Evolutionary conservation across 2,797 vertebrate genomes (phyloP).

Genomic region (Amazona ochrocephala): DNA sequence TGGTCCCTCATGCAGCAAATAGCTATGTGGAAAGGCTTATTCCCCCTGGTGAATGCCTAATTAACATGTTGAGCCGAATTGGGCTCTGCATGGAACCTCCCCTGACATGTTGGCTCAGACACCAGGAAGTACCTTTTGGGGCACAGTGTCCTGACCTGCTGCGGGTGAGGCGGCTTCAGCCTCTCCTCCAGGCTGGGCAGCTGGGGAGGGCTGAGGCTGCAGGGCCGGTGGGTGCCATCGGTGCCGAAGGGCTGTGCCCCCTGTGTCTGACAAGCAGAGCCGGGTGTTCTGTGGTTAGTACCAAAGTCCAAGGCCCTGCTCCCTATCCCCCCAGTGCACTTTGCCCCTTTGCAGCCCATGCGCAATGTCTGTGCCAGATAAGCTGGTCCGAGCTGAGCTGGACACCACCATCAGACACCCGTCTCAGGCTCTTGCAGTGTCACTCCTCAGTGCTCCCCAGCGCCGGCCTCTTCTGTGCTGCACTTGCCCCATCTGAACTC

Average conservation of each 20-base stretch:
- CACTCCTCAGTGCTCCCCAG: rapidly evolving
- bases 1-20: background rate
- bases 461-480: background rate
- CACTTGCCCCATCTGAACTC: background rate
- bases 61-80: background rate
- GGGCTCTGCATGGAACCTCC: background rate
- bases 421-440: background rate
- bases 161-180: background rate
- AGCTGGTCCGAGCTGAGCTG: background rate
- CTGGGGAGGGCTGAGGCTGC: background rate
- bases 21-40: background rate
- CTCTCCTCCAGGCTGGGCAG: background rate
- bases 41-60: background rate
- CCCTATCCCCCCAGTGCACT: background rate
- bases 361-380: background rate
- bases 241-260: rapidly evolving
- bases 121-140: background rate
- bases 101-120: rapidly evolving
- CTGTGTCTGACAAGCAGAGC: rapidly evolving
- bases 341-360: background rate
- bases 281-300: background rate
- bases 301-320: slow-evolving; percentile 33
- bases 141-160: rapidly evolving
- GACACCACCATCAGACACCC: rapidly evolving
- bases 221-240: background rate